Percentiles rank a stretch among this genome's conserved stretches.
phyloP scores from a whole-genome alignment of 2,888 invertebrate genomes.

The Pseudanteris insignis region DNA sequence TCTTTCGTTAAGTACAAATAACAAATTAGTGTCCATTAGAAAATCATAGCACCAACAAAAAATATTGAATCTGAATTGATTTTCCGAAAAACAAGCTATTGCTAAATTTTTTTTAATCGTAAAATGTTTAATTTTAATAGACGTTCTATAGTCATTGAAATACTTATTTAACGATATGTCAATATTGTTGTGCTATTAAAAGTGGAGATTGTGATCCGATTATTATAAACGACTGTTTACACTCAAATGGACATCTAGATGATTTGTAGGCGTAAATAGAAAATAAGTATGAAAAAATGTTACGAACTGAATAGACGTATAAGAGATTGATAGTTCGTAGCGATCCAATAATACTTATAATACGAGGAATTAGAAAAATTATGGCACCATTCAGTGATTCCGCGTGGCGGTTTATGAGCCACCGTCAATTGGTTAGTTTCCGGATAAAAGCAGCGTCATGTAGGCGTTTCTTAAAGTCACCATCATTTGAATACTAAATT shows the following conservation, averaged over 20 bases:
- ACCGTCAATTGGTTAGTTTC: neutral
- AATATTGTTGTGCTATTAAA: conserved; percentile 12
- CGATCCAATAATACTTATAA: conserved; percentile 9
- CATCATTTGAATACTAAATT: conserved; percentile 18
- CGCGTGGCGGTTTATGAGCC: conserved; percentile 8
- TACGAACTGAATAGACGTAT: conserved; percentile 12
- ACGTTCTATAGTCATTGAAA: too few species aligned
- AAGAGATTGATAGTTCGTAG: conserved; percentile 15
- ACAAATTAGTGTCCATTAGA: too few species aligned
- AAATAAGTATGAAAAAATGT: conserved; percentile 17
- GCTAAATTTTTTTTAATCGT: too few species aligned
- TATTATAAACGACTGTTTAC: conserved; percentile 30
- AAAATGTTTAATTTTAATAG: too few species aligned
- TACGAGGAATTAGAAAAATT: conserved; percentile 27
- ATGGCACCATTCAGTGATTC: conserved; percentile 12
- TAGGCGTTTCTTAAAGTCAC: conserved; percentile 24
- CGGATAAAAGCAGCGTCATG: conserved; percentile 10
- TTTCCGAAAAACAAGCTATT: too few species aligned
- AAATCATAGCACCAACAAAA: too few species aligned
- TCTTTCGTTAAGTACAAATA: too few species aligned
- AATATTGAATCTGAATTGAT: too few species aligned
- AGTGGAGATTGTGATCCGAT: conserved; percentile 13
- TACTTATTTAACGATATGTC: conserved; percentile 1
- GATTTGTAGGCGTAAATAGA: conserved; percentile 31
- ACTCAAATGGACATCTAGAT: conserved; percentile 10